These are phyloP conservation scores for Pseudotriccus pelzelni DNA, from an alignment of 2,797 vertebrate genomes.

Conservation along the genomic window DNA sequence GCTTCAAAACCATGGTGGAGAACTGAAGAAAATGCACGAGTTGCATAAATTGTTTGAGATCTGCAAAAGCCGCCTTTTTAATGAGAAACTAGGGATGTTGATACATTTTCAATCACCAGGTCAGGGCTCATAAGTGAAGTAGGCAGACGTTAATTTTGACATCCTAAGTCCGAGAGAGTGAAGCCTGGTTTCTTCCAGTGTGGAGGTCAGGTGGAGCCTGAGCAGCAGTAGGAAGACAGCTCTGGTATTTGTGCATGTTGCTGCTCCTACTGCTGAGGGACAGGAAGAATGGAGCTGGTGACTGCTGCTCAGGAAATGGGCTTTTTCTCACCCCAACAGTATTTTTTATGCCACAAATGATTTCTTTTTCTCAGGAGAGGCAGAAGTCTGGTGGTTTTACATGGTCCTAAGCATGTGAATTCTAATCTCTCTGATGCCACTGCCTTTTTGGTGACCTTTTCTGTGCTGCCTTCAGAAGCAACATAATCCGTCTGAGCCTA, in stretches of 20 bases:
- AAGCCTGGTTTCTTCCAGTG: not conserved
- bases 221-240: not conserved
- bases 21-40: not conserved
- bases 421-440: not conserved
- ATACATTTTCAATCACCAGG: not conserved
- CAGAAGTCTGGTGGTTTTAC: not conserved
- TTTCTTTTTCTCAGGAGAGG: not conserved
- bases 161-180: not conserved
- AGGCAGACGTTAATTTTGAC: slow-evolving; percentile 20
- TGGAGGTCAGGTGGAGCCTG: not conserved
- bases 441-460: not conserved
- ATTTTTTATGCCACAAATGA: not conserved
- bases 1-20: rapidly evolving
- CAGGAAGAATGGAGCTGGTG: not conserved
- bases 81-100: not conserved
- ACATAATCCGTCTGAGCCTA: not conserved
- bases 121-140: slow-evolving; percentile 19
- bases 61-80: not conserved
- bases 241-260: not conserved
- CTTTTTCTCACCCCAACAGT: not conserved
- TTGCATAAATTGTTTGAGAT: not conserved
- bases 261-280: not conserved
- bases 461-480: not conserved
- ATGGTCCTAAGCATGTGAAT: not conserved
- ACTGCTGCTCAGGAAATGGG: not conserved